phyloP scores from a whole-genome alignment of 2,888 invertebrate genomes.

The Melieria omissa region DNA sequence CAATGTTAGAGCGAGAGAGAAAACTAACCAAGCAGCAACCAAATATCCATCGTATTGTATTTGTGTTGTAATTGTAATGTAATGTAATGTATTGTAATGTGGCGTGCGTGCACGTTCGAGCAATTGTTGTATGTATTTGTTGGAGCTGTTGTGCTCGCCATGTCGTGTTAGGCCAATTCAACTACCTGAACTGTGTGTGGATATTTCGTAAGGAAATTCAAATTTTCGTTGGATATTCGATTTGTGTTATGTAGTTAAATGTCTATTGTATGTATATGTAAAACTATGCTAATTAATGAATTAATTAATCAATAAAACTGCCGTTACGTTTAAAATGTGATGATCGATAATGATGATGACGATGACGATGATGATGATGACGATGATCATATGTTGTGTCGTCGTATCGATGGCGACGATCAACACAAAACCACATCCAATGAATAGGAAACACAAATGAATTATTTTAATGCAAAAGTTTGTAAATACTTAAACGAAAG shows the following conservation, averaged over 20 bases:
- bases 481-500: conserved; percentile 4
- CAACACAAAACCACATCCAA: conserved; percentile 11
- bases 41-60: background rate
- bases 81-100: too few relatives aligned
- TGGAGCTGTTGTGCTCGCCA: too few relatives aligned
- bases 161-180: too few relatives aligned
- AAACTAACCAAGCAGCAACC: conserved; percentile 16
- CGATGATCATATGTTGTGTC: too few relatives aligned
- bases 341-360: background rate
- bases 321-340: conserved; percentile 48
- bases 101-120: too few relatives aligned
- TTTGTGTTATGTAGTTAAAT: conserved; percentile 34
- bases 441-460: conserved; percentile 38
- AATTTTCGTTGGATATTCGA: conserved; percentile 6
- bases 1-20: conserved; percentile 19
- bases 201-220: conserved; percentile 3
- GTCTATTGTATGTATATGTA: conserved; percentile 11
- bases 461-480: conserved; percentile 33
- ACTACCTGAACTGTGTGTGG: too few relatives aligned
- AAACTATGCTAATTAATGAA: conserved; percentile 30
- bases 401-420: background rate
- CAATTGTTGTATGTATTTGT: too few relatives aligned
- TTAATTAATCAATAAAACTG: conserved; percentile 50
- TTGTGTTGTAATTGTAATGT: too few relatives aligned
- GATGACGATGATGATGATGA: conserved; percentile 23